A percentile compares a stretch with the other conserved stretches of the same genome.
Conservation (phyloP, 1,140 invertebrate species). For the Dolichoris vasculosae region DNA sequence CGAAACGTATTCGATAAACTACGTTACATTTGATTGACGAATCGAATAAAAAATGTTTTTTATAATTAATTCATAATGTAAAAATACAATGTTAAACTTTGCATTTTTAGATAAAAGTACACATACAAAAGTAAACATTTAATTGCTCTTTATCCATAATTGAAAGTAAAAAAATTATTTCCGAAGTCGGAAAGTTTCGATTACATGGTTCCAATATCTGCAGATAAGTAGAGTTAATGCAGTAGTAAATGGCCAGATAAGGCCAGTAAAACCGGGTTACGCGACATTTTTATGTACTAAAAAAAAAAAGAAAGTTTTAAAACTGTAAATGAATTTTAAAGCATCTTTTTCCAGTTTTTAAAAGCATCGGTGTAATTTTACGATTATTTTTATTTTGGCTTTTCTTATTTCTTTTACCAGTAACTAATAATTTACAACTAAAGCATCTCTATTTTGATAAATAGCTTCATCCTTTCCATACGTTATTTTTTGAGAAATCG, state of each 20-base stretch:
- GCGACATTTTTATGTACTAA: slow-evolving; percentile 38
- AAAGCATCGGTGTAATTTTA: slow-evolving; percentile 45
- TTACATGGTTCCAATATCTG: slow-evolving; percentile 28
- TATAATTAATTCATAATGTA: background rate
- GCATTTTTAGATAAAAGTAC: background rate
- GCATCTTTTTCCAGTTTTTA: slow-evolving; percentile 29
- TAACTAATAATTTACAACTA: background rate
- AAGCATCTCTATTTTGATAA: background rate
- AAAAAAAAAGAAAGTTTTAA: slow-evolving; percentile 26
- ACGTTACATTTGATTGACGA: background rate
- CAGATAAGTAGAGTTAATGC: slow-evolving; percentile 45
- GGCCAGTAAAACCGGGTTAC: slow-evolving; percentile 35
- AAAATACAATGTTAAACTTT: slow-evolving; percentile 21
- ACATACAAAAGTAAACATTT: slow-evolving; percentile 5
- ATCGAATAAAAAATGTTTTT: background rate
- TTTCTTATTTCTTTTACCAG: background rate
- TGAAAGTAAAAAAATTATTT: background rate
- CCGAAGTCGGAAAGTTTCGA: slow-evolving; percentile 20
- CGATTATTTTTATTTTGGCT: slow-evolving; percentile 37
- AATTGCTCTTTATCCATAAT: background rate
- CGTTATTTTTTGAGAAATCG: background rate
- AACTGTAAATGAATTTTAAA: slow-evolving; percentile 34
- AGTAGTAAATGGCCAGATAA: slow-evolving; percentile 32
- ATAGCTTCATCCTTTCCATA: background rate
- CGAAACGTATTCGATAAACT: background rate